Base-by-base conservation (phyloP, 1,140 invertebrate genomes). In the Copidosoma floridanum region DNA sequence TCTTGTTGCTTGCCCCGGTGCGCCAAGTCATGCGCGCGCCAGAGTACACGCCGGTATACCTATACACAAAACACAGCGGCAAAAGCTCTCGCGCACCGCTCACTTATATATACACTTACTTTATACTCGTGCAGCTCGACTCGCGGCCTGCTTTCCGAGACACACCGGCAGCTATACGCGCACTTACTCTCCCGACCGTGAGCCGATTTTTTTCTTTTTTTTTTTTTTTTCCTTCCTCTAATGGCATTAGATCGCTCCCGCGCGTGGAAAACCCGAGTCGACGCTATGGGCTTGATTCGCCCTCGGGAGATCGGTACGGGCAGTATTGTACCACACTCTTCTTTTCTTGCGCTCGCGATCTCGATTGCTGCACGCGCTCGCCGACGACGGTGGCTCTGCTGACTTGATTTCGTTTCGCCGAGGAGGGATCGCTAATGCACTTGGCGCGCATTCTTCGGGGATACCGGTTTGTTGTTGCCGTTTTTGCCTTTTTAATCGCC, bases 1-100 rank as follows among this genome's bases (percentile, higher is more conserved):
- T 52, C 26, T 35, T 24, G 27, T 61, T 59, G 54, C n/a, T n/a
- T n/a, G n/a, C n/a, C n/a, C n/a, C n/a, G n/a, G 11, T 57, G 41
- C 56, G 56, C 56, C n/a, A 35, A 35, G 26, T 24, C 46, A 38
- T 21, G 32, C 32, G 16, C 24, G 37, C 23, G 20, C n/a, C n/a
- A n/a, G n/a, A n/a, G n/a, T n/a, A n/a, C n/a, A n/a, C n/a, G n/a
- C n/a, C n/a, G n/a, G 32, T 35, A 14, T 35, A 63, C 55, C 29
- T 46, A 56, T 57, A 27, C 16, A 14, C 52, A 2, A 16, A 16
- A 32, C 7, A 14, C 32, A n/a, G n/a, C n/a, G n/a, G n/a, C n/a
- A n/a, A n/a, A n/a, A n/a, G n/a, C n/a, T n/a, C n/a, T n/a, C 29
- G 29, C 29, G 18, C n/a, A 47, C 56, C 46, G 35, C 16, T 57